Evolutionary conservation across 2,888 invertebrate species (phyloP).

Genomic region (Dryocosmus kuriphilus): DNA sequence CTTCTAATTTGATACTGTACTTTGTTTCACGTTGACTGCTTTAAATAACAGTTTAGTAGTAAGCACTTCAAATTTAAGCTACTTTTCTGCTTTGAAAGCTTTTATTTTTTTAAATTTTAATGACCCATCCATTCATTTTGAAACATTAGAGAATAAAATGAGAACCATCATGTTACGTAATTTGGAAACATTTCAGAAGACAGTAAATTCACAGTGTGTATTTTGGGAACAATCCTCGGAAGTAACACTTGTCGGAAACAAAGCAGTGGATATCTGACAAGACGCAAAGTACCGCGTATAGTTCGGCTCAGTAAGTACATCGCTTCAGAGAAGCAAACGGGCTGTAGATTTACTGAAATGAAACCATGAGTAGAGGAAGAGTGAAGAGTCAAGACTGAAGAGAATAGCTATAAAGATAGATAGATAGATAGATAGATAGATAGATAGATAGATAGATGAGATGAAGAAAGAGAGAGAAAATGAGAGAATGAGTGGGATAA

Average conservation of each 20-base stretch:
- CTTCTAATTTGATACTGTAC: too few species aligned
- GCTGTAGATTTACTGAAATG: slow-evolving; percentile 31
- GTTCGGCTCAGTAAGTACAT: slow-evolving; percentile 22
- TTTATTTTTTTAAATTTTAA: too few species aligned
- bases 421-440: slow-evolving; percentile 24
- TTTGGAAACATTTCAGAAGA: not conserved
- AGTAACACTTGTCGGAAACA: slow-evolving; percentile 35
- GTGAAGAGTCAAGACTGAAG: not conserved
- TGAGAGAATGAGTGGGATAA: slow-evolving; percentile 56
- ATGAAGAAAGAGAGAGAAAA: slow-evolving; percentile 1
- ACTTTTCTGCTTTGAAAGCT: too few species aligned
- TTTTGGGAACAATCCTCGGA: slow-evolving; percentile 17
- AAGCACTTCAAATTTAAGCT: too few species aligned
- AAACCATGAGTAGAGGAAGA: not conserved
- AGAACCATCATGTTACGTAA: not conserved
- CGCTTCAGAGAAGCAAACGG: slow-evolving; percentile 15
- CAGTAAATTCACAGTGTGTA: slow-evolving; percentile 5
- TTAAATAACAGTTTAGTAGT: too few species aligned
- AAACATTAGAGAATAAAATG: not conserved
- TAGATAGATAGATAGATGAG: slow-evolving; percentile 28
- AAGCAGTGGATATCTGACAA: slow-evolving; percentile 26
- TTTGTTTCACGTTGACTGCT: too few species aligned
- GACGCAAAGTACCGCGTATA: slow-evolving; percentile 19
- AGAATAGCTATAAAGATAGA: slow-evolving; percentile 4
- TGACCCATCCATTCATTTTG: too few species aligned